Conservation (phyloP, 2,113 vertebrate species). For the Aegotheles bennettii region DNA sequence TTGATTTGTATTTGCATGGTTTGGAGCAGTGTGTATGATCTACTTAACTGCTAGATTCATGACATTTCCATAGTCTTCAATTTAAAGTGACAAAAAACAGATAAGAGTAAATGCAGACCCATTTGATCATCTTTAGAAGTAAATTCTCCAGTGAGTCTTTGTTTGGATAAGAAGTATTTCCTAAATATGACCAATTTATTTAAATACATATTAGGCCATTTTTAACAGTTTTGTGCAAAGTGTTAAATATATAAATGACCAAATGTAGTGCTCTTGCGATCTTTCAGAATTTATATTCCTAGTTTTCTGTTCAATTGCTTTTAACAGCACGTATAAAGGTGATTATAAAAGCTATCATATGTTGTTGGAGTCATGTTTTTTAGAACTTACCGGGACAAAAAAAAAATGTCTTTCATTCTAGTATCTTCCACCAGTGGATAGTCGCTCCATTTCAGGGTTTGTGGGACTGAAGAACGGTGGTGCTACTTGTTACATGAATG, state of each 20-base stretch:
- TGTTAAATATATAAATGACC: not conserved
- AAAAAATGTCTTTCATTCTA: constrained; percentile 32
- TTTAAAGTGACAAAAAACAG: not conserved
- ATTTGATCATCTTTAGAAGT: not conserved
- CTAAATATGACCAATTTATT: not conserved
- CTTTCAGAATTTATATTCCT: not conserved
- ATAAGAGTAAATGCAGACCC: not conserved
- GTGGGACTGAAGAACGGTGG: constrained; percentile 97
- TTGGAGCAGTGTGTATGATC: not conserved
- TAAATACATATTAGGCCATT: not conserved
- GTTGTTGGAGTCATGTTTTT: not conserved
- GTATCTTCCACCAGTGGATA: constrained; percentile 96
- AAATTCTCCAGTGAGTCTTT: not conserved
- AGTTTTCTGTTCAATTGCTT: not conserved
- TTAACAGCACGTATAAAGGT: not conserved
- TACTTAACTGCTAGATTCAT: not conserved
- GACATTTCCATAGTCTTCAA: not conserved
- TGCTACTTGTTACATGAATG: constrained; percentile 99
- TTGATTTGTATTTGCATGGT: not conserved
- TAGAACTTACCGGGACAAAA: not conserved
- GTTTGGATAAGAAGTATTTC: not conserved
- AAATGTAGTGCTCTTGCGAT: rapidly evolving
- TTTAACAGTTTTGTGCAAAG: not conserved
- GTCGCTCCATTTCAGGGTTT: constrained; percentile 91
- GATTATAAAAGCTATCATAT: not conserved